A percentile compares a stretch with the other conserved stretches of the same genome.
Conservation (phyloP, 2,113 vertebrate genomes). For the Leptodactylus fuscus region DNA sequence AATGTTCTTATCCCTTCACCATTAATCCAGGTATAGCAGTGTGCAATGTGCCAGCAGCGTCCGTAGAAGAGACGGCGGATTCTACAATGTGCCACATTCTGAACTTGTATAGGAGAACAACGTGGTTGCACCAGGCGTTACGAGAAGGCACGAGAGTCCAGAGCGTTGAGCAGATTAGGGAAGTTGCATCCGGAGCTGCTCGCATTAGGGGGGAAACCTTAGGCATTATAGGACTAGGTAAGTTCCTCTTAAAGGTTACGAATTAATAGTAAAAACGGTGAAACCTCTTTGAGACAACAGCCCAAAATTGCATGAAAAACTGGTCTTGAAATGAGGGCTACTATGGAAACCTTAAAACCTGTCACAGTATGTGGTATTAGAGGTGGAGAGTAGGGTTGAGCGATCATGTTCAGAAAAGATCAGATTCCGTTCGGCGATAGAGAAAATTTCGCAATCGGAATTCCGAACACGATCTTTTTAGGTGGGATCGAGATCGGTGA, state of each 20-base stretch:
- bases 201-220: conserved; percentile 95
- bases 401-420: no score
- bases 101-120: conserved; percentile 94
- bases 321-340: no score
- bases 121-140: conserved; percentile 96
- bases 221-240: conserved; percentile 93
- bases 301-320: no score
- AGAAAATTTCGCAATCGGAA: no score
- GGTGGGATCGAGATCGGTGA: no score
- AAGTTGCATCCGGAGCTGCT: conserved; percentile 94
- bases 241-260: conserved; percentile 53
- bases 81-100: conserved; percentile 97
- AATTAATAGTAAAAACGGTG: no score
- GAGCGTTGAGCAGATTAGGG: conserved; percentile 96
- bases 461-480: no score
- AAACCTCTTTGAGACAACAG: no score
- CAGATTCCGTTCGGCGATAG: no score
- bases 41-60: conserved; percentile 95
- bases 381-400: no score
- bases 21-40: conserved; percentile 88
- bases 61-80: conserved; percentile 95
- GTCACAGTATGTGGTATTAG: no score
- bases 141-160: conserved; percentile 94
- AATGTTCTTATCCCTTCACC: background rate
- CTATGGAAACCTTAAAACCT: no score